Conservation (phyloP, 2,797 vertebrate species). For the Myiotriccus ornatus region DNA sequence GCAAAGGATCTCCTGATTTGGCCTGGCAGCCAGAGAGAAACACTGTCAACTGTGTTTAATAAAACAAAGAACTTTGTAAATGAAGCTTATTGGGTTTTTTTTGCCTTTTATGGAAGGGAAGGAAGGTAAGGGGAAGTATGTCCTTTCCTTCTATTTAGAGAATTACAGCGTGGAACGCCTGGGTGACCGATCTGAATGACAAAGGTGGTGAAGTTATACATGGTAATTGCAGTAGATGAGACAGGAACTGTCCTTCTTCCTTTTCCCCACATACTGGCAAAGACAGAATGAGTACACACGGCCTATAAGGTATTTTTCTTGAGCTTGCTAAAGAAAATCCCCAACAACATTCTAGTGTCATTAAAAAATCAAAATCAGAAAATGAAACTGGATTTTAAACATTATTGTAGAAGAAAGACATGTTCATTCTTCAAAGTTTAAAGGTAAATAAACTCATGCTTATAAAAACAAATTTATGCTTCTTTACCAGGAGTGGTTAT, state of each 20-base stretch:
- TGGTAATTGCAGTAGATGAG: not conserved
- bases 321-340: not conserved
- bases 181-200: not conserved
- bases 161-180: rapidly evolving
- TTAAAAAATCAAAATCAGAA: not conserved
- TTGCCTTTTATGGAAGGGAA: not conserved
- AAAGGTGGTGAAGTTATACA: not conserved
- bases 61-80: not conserved
- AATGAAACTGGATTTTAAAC: not conserved
- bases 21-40: conserved; percentile 6
- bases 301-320: not conserved
- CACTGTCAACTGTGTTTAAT: not conserved
- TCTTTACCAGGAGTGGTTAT: not conserved
- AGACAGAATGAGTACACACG: not conserved
- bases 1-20: not conserved
- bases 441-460: not conserved
- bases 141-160: not conserved
- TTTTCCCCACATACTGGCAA: not conserved
- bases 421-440: not conserved
- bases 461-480: not conserved
- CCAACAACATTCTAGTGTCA: not conserved
- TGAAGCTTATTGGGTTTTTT: not conserved
- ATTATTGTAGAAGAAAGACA: not conserved
- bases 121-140: not conserved
- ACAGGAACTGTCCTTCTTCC: not conserved